Conservation (phyloP, 1,140 invertebrate genomes). For the Onthophagus taurus region DNA sequence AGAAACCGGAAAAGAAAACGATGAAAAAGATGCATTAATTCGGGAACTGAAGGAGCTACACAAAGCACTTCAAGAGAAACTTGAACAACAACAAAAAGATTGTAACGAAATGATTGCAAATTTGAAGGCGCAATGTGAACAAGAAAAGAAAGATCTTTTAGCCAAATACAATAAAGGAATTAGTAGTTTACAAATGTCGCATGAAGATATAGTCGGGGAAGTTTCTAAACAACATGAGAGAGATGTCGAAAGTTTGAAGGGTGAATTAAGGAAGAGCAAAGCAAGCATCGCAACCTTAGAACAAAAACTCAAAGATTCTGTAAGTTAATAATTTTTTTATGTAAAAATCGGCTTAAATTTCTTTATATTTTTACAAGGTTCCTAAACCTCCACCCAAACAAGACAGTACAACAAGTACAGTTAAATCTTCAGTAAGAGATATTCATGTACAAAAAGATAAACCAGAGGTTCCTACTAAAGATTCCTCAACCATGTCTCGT, state of each 20-base stretch:
- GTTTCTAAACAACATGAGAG: slow-evolving; percentile 19
- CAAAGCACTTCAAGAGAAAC: slow-evolving; percentile 15
- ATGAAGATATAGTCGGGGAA: slow-evolving; percentile 19
- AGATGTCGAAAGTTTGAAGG: slow-evolving; percentile 19
- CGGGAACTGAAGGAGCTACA: slow-evolving; percentile 12
- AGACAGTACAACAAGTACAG: too few relatives aligned
- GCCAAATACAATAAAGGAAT: slow-evolving; percentile 23
- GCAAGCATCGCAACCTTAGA: slow-evolving; percentile 2
- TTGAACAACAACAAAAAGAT: slow-evolving; percentile 22
- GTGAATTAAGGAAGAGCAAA: slow-evolving; percentile 15
- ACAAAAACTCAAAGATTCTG: slow-evolving; percentile 13
- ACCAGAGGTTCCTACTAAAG: too few relatives aligned
- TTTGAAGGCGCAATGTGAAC: slow-evolving; percentile 23
- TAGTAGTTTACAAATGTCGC: slow-evolving; percentile 22
- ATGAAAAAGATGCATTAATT: slow-evolving; percentile 8
- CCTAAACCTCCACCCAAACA: too few relatives aligned
- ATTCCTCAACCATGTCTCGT: too few relatives aligned
- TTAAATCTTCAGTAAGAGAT: too few relatives aligned
- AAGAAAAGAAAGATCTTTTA: slow-evolving; percentile 22
- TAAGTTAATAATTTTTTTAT: too few relatives aligned
- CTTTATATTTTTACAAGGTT: too few relatives aligned
- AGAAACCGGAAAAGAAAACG: background rate
- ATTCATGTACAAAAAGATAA: too few relatives aligned
- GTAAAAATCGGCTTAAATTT: too few relatives aligned
- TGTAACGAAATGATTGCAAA: slow-evolving; percentile 19